A percentile compares a stretch with the other conserved stretches of the same genome.
Conservation (phyloP, 2,113 vertebrate species). For the Apeltes quadracus region DNA sequence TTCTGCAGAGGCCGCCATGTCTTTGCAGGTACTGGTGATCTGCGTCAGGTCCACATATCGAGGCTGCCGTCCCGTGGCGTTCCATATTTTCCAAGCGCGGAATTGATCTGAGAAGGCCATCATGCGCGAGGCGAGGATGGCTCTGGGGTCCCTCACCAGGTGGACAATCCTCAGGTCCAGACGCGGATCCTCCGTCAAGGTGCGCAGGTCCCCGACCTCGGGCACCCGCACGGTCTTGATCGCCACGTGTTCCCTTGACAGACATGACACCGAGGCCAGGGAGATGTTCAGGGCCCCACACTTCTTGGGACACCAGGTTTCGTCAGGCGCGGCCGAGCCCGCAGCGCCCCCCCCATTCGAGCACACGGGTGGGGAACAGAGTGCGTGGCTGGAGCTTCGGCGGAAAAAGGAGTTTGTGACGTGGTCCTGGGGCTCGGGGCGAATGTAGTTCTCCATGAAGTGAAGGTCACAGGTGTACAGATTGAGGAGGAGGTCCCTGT, state of each 20-base stretch:
- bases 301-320: conserved; percentile 78
- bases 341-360: conserved; percentile 24
- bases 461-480: conserved; percentile 83
- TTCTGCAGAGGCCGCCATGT: conserved; percentile 78
- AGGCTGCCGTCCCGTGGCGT: conserved; percentile 79
- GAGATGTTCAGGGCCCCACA: conserved; percentile 82
- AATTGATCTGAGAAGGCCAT: conserved; percentile 79
- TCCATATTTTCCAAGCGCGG: conserved; percentile 84
- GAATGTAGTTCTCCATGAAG: conserved; percentile 83
- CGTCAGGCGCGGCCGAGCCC: conserved; percentile 51
- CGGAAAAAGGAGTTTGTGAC: conserved; percentile 79
- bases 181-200: conserved; percentile 82
- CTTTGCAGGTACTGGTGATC: conserved; percentile 80
- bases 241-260: conserved; percentile 70
- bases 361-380: conserved; percentile 82
- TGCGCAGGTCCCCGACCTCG: conserved; percentile 79
- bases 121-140: conserved; percentile 83
- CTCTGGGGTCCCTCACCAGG: conserved; percentile 85
- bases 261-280: conserved; percentile 77
- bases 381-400: conserved; percentile 80
- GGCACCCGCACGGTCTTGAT: conserved; percentile 85
- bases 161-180: conserved; percentile 84
- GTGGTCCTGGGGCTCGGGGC: conserved; percentile 79
- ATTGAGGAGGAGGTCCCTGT: conserved; percentile 83
- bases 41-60: conserved; percentile 78